Evolutionary conservation across 2,888 invertebrate genomes (phyloP).

Genomic region (Drosophila mimica): DNA sequence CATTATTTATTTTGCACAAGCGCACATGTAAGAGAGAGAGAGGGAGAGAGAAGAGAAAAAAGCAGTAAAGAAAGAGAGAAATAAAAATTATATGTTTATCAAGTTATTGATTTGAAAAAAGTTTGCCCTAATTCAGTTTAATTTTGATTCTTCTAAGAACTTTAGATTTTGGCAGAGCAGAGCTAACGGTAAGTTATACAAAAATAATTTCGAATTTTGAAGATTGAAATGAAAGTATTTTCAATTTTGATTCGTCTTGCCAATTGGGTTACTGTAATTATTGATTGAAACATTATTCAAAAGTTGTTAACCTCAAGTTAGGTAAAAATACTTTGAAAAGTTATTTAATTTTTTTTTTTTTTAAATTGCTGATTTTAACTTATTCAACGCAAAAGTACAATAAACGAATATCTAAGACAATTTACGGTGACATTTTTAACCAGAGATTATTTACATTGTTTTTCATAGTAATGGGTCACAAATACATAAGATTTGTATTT

Average conservation of each 20-base stretch:
- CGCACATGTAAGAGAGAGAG: constrained; percentile 72
- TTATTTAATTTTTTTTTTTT: constrained; percentile 12
- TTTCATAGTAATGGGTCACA: constrained; percentile 28
- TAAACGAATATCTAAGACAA: constrained; percentile 37
- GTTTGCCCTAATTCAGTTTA: constrained; percentile 6
- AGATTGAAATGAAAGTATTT: constrained; percentile 5
- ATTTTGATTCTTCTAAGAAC: not conserved
- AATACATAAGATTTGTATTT: constrained; percentile 25
- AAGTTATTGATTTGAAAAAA: constrained; percentile 34
- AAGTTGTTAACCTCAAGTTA: not conserved
- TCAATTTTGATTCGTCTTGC: constrained; percentile 14
- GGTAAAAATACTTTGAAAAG: not conserved
- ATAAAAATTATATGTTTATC: constrained; percentile 48
- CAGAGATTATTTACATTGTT: constrained; percentile 59
- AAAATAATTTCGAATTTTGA: constrained; percentile 8
- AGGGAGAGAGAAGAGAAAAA: constrained; percentile 57
- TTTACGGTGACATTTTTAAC: constrained; percentile 31
- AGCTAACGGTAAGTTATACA: not conserved
- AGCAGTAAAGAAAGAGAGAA: constrained; percentile 63
- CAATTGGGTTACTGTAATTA: constrained; percentile 9
- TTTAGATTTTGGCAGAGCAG: constrained; percentile 39
- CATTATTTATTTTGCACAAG: constrained; percentile 65
- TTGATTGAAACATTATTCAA: not conserved
- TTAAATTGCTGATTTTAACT: constrained; percentile 67
- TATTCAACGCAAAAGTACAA: constrained; percentile 48